Conservation (phyloP, 2,113 vertebrate species). For the Mobula birostris region DNA sequence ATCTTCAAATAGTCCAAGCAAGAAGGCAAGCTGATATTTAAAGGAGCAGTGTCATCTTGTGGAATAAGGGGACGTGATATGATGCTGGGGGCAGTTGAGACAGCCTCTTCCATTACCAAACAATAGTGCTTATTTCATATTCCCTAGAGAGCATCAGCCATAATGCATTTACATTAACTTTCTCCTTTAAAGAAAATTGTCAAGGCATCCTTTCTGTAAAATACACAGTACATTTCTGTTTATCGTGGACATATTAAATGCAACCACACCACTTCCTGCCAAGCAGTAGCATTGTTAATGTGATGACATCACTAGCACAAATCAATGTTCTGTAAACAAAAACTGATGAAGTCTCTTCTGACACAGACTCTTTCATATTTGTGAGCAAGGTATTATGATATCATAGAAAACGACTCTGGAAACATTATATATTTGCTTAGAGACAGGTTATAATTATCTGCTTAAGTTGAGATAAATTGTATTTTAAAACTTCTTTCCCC, state of each 20-base stretch:
- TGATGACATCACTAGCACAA: conserved; percentile 12
- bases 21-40: conserved; percentile 25
- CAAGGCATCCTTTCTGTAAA: background rate
- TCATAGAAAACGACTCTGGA: background rate
- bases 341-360: background rate
- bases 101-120: background rate
- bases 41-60: conserved; percentile 1
- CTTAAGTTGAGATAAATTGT: conserved; percentile 9
- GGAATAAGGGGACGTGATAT: background rate
- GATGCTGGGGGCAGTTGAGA: background rate
- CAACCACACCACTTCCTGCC: background rate
- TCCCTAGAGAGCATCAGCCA: background rate
- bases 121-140: background rate
- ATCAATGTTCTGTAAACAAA: conserved; percentile 1
- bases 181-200: background rate
- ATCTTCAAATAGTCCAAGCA: conserved; percentile 30
- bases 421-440: conserved; percentile 13
- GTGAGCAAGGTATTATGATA: background rate
- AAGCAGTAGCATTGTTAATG: background rate
- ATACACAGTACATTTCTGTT: background rate
- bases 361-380: background rate
- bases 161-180: background rate
- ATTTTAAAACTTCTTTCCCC: background rate
- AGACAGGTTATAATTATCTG: conserved; percentile 18
- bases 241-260: background rate